Evolutionary conservation across 1,140 invertebrate species (phyloP), one percentile per base, ranked within the genome.

Genomic region (Euwallacea similis): DNA sequence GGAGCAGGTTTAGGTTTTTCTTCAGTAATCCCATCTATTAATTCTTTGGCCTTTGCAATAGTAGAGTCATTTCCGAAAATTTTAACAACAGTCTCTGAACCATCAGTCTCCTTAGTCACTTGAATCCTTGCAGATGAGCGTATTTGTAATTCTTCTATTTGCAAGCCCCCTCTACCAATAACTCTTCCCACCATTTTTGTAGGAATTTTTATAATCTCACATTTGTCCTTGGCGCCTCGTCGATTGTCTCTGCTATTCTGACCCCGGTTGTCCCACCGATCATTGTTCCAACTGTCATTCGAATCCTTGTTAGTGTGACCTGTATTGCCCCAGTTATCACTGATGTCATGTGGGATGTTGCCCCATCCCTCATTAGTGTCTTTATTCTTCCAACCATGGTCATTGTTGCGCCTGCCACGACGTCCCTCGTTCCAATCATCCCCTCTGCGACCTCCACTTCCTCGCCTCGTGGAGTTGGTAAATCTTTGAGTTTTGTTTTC

Each of bases 111-210:
- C 64, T 78, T 80, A 6, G 75, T 78, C 7, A 80, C 75, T 54
- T 76, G 84, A 59, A 90, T 88, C 62, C 75, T 82, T 33, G 87
- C 85, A 3, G 84, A 84, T 76, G 84, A 88, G 54, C 85, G 79
- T n/a, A 84, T 83, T 81, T 92, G 84, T 0, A 94, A 76, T 74
- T 92, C 89, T 75, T 84, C 85, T n/a, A 94, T 93, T 80, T 91
- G 92, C 2, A 82, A 84, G 1, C 92, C 92, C 46, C 90, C 88
- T 81, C 85, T 88, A 0, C 71, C 73, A 42, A 73, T 73, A 33
- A 73, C 61, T 41, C 66, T 73, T 11, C 72, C 72, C 8, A 73
- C 64, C 21, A 69, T 53, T 68, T 42, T 69, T 4, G 44, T 55
- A 50, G 56, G 66, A 21, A 70, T 54, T 61, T 44, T 56, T 11